phyloP scores from a whole-genome alignment of 2,888 invertebrate genomes.

The Sarcophaga rosellei region DNA sequence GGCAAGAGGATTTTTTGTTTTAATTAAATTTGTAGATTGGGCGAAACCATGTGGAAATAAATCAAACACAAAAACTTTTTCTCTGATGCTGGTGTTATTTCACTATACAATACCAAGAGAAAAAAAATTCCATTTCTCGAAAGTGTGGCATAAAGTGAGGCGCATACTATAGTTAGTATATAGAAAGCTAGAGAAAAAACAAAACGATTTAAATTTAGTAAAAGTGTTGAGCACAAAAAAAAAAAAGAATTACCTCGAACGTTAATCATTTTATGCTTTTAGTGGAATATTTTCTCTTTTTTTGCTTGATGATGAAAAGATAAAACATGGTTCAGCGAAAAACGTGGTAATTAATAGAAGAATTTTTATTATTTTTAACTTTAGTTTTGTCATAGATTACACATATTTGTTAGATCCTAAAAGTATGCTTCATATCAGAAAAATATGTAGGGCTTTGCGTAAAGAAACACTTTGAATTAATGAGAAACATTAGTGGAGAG shows the following conservation, averaged over 20 bases:
- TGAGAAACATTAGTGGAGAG: no score
- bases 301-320: neutral
- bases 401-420: neutral
- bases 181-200: neutral
- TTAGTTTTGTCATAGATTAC: no score
- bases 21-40: conserved; percentile 47
- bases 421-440: neutral
- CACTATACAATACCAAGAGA: neutral
- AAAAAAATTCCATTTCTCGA: neutral
- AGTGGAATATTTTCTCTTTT: neutral
- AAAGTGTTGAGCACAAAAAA: neutral
- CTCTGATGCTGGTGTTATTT: conserved; percentile 2
- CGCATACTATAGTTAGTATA: no score
- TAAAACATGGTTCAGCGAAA: neutral
- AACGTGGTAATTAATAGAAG: neutral
- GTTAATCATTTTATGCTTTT: conserved; percentile 6
- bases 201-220: conserved; percentile 5
- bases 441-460: no score
- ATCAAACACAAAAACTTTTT: conserved; percentile 44
- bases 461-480: no score
- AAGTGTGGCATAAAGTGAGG: neutral
- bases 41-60: conserved; percentile 39
- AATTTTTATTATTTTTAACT: neutral
- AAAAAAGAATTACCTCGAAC: neutral
- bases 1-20: conserved; percentile 22